A percentile compares a stretch with the other conserved stretches of the same genome.
Evolutionary conservation across 2,113 vertebrate genomes (phyloP).

Genomic region (Heterocephalus glaber): DNA sequence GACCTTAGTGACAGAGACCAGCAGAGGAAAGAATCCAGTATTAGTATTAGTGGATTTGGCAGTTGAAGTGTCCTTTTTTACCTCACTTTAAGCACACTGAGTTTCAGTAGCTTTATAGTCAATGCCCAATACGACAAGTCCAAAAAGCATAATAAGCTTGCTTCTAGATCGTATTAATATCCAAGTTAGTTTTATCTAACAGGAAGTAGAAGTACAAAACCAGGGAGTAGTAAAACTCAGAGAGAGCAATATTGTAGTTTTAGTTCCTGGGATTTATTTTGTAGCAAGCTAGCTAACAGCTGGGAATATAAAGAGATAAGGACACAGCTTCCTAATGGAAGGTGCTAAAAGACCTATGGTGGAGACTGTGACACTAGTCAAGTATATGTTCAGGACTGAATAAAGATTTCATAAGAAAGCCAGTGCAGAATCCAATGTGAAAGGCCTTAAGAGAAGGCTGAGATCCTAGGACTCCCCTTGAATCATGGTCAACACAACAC

Average conservation of each 20-base stretch:
- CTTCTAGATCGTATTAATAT: not conserved
- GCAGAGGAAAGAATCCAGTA: not conserved
- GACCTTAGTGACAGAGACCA: not conserved
- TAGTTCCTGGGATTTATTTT: conserved; percentile 8
- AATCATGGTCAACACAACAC: not conserved
- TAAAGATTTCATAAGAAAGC: not conserved
- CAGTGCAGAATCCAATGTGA: not conserved
- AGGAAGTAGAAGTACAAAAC: not conserved
- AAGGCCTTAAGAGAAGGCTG: not conserved
- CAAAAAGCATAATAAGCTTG: not conserved
- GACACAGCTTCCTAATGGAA: not conserved
- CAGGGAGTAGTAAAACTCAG: not conserved
- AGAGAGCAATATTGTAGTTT: not conserved
- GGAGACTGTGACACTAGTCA: not conserved
- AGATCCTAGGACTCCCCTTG: not conserved
- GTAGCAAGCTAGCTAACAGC: not conserved
- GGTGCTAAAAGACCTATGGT: not conserved
- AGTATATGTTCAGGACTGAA: not conserved
- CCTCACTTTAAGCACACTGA: not conserved
- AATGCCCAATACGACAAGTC: not conserved
- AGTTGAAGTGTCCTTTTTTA: not conserved
- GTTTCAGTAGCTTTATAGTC: not conserved
- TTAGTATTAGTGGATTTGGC: not conserved
- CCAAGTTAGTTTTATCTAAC: not conserved
- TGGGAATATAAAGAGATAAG: not conserved